Conservation (phyloP, 1,140 invertebrate genomes). For the Aphaenogaster rudis region DNA sequence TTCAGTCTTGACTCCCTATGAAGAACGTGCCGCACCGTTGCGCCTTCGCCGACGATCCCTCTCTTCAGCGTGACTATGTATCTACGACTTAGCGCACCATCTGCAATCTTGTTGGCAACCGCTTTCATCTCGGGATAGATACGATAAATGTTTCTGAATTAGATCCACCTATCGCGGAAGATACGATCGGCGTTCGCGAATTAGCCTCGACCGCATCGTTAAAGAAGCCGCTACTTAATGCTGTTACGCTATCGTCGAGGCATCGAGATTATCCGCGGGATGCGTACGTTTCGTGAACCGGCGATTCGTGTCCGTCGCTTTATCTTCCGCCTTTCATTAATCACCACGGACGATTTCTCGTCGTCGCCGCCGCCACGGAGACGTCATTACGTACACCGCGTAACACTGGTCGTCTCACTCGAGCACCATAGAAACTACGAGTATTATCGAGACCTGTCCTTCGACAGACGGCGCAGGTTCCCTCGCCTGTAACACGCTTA, state of each 20-base stretch:
- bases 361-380: not conserved
- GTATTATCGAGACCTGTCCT: conserved; percentile 32
- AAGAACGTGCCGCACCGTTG: conserved; percentile 37
- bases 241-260: conserved; percentile 46
- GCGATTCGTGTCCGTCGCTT: conserved; percentile 19
- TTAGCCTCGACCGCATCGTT: conserved; percentile 26
- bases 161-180: conserved; percentile 52
- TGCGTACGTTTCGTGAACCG: not conserved
- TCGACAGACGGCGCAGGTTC: conserved; percentile 26
- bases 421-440: conserved; percentile 32
- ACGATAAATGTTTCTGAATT: conserved; percentile 62
- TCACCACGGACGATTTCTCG: conserved; percentile 50
- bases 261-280: conserved; percentile 41
- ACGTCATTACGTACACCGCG: conserved; percentile 8
- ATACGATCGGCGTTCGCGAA: conserved; percentile 48
- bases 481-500: not conserved
- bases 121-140: conserved; percentile 58
- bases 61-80: conserved; percentile 23
- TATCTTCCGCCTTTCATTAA: conserved; percentile 62
- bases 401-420: conserved; percentile 42
- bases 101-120: conserved; percentile 55
- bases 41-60: conserved; percentile 43
- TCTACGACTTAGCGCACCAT: conserved; percentile 31
- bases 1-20: conserved; percentile 51
- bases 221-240: conserved; percentile 53